A percentile compares a stretch with the other conserved stretches of the same genome.
Evolutionary conservation across 2,888 invertebrate species (phyloP).

Genomic region (Operophtera brumata): DNA sequence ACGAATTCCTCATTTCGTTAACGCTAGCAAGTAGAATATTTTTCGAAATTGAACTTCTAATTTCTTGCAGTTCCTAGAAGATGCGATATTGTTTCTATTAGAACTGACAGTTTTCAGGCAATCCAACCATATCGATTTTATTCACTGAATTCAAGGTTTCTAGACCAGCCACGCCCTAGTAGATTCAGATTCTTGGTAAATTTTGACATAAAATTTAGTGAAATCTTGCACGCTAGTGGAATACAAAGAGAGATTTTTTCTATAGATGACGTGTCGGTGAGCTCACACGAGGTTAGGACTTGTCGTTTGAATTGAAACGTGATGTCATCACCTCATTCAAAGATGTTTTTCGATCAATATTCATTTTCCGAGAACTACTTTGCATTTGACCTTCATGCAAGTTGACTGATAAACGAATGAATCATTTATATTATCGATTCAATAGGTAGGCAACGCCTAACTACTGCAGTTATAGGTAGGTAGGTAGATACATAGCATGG

Average conservation of each 20-base stretch:
- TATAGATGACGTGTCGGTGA: slow-evolving; percentile 48
- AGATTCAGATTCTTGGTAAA: not conserved
- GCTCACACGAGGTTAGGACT: slow-evolving; percentile 41
- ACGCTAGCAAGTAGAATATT: not conserved
- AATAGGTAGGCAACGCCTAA: not conserved
- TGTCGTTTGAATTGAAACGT: not conserved
- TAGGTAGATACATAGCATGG: not conserved
- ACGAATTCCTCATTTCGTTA: too few species aligned
- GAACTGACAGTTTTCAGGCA: not conserved
- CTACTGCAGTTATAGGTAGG: too few species aligned
- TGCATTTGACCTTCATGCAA: slow-evolving; percentile 14
- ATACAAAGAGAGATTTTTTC: not conserved
- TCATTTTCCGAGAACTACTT: slow-evolving; percentile 4
- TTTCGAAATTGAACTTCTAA: slow-evolving; percentile 3
- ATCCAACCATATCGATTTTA: slow-evolving; percentile 8
- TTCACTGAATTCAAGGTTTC: slow-evolving; percentile 37
- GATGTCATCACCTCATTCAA: slow-evolving; percentile 25
- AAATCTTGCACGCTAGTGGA: not conserved
- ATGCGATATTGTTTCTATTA: slow-evolving; percentile 35
- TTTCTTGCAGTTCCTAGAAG: slow-evolving; percentile 14
- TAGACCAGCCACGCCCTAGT: slow-evolving; percentile 38
- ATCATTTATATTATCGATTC: not conserved
- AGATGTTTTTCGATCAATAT: slow-evolving; percentile 11
- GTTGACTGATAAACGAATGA: not conserved
- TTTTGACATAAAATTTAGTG: not conserved